Evolutionary conservation across 2,113 vertebrate species (phyloP), one percentile per base, ranked within the genome.

Genomic region (Choloepus hoffmanni): DNA sequence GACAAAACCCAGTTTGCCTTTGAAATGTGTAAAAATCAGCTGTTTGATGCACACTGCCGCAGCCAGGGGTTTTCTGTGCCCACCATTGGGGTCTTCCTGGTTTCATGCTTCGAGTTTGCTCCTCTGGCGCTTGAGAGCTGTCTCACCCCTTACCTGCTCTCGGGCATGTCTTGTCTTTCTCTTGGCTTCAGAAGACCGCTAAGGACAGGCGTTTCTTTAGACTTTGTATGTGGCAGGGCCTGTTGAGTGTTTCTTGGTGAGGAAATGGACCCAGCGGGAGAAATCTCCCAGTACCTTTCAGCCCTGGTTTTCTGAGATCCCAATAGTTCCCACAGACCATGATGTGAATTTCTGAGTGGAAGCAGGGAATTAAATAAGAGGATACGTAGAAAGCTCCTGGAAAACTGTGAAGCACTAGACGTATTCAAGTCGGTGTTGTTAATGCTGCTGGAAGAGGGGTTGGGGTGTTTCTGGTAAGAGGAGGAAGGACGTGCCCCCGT

Each of bases 351-450:
- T 24, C 36, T 6, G 3, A 7, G 13, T 0, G 11, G 43, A 14
- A 11, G 58, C 21, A 21, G 6, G 11, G 24, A 40, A 7, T 43
- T 40, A 30, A 65, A 10, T 14, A 7, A n/a, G 36, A 62, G 26
- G 26, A 33, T 2, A 2, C 1, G 1, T 8, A 0, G n/a, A 1
- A 2, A 72, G n/a, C 23, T 43, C 65, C 18, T 12, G 43, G 3
- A 18, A 33, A 21, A 3, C 45, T 30, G 36, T 73, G 14, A 40
- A 48, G 53, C 13, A 2, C 36, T 53, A 7, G 65, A 33, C 72
- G 50, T 36, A 14, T 26, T 76, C 62, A 15, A 1, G 21, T 58
- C 55, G 5, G 43, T 30, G 28, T 24, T 24, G 14, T 16, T 7
- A 13, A 36, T 40, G 0, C 13, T 1, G 0, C n/a, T 12, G 5